Conservation (phyloP, 2,113 vertebrate genomes). For the Mustelus asterias region DNA sequence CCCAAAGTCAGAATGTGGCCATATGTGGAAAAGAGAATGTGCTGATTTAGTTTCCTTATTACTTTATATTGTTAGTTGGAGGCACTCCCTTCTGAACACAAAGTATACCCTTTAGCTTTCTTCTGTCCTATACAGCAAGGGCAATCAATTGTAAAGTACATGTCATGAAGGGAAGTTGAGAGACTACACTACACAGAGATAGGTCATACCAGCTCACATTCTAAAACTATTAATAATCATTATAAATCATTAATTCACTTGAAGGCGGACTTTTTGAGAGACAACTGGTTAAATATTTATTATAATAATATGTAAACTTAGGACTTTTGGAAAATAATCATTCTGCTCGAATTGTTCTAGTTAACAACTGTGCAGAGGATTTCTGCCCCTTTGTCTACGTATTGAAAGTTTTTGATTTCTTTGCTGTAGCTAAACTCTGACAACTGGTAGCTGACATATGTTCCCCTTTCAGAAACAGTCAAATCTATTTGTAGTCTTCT, state of each 20-base stretch:
- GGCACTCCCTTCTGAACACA: background rate
- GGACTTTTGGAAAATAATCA: background rate
- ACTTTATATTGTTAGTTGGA: background rate
- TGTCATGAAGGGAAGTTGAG: background rate
- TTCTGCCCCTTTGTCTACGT: background rate
- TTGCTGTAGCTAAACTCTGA: background rate
- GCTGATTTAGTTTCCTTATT: background rate
- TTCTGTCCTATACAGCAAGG: background rate
- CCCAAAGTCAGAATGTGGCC: background rate
- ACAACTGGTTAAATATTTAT: slow-evolving; percentile 3
- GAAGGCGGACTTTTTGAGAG: background rate
- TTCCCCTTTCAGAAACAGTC: background rate
- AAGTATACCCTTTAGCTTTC: background rate
- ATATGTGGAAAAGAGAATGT: slow-evolving; percentile 18
- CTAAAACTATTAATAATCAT: background rate
- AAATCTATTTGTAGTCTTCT: background rate
- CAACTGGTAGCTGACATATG: background rate
- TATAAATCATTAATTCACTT: slow-evolving; percentile 23
- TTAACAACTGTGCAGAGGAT: background rate
- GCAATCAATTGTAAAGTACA: background rate
- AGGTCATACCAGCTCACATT: background rate
- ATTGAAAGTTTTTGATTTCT: background rate
- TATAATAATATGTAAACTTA: background rate
- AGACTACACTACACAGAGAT: background rate
- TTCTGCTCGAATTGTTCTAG: background rate